These are phyloP conservation scores for Bucorvus abyssinicus DNA, from an alignment of 2,797 vertebrate species.

Conservation along the genomic window DNA sequence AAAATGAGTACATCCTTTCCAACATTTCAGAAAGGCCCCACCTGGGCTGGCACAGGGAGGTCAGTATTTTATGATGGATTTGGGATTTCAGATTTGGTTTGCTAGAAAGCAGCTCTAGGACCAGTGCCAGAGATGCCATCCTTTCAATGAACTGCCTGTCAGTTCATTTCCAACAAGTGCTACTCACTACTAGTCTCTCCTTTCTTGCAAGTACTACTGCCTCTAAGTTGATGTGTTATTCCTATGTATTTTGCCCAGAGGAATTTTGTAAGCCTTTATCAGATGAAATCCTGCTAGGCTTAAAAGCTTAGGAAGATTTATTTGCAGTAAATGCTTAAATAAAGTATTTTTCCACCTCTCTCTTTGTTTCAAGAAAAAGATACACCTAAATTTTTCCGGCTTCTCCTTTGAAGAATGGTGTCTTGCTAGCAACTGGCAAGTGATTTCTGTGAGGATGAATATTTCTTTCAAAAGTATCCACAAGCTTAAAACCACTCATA, in stretches of 20 bases:
- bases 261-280: not conserved
- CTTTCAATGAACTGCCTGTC: not conserved
- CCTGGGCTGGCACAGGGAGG: not conserved
- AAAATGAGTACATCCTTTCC: not conserved
- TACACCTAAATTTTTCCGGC: not conserved
- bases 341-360: not conserved
- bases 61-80: not conserved
- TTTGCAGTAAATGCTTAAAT: not conserved
- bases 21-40: not conserved
- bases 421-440: not conserved
- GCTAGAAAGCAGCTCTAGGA: not conserved
- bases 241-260: not conserved
- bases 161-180: not conserved
- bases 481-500: not conserved
- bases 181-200: not conserved
- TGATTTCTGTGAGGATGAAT: not conserved
- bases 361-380: not conserved
- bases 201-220: not conserved
- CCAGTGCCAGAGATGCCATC: not conserved
- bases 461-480: constrained; percentile 5
- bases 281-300: not conserved
- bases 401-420: not conserved
- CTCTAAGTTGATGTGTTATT: not conserved
- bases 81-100: not conserved
- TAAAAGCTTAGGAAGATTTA: not conserved